Evolutionary conservation across 1,140 invertebrate species (phyloP).

Genomic region (Drosophila dunni): DNA sequence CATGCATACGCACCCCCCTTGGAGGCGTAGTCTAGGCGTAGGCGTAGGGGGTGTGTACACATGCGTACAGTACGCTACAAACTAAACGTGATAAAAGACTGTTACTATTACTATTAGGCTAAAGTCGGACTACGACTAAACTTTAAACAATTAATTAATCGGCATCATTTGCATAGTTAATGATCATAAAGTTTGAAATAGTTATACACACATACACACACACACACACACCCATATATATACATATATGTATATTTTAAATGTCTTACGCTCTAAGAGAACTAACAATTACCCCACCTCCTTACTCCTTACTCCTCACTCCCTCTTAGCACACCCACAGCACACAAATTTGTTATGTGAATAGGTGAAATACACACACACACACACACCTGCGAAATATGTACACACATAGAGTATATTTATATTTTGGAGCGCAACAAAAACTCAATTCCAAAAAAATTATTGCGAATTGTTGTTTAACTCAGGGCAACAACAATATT

Average conservation of each 20-base stretch:
- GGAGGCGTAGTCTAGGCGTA: neutral
- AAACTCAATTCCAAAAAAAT: constrained; percentile 23
- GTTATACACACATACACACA: neutral
- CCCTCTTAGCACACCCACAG: neutral
- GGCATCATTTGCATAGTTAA: constrained; percentile 37
- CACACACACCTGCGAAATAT: constrained; percentile 28
- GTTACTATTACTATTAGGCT: constrained; percentile 60
- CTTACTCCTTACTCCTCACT: neutral
- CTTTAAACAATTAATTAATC: constrained; percentile 45
- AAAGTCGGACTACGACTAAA: constrained; percentile 34
- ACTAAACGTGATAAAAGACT: constrained; percentile 82
- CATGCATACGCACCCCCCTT: neutral
- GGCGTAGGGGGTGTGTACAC: constrained; percentile 7
- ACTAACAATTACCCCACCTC: constrained; percentile 1
- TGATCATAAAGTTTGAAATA: constrained; percentile 41
- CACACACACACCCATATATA: neutral
- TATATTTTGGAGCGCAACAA: constrained; percentile 22
- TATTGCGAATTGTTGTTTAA: constrained; percentile 31
- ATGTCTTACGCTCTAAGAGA: constrained; percentile 41
- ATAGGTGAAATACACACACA: constrained; percentile 16
- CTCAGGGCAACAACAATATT: constrained; percentile 37
- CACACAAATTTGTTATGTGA: constrained; percentile 29
- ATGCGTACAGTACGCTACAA: constrained; percentile 39
- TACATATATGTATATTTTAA: constrained; percentile 32
- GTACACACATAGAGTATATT: constrained; percentile 6